Evolutionary conservation across 2,113 vertebrate species (phyloP).

Genomic region (Pedionomus torquatus): DNA sequence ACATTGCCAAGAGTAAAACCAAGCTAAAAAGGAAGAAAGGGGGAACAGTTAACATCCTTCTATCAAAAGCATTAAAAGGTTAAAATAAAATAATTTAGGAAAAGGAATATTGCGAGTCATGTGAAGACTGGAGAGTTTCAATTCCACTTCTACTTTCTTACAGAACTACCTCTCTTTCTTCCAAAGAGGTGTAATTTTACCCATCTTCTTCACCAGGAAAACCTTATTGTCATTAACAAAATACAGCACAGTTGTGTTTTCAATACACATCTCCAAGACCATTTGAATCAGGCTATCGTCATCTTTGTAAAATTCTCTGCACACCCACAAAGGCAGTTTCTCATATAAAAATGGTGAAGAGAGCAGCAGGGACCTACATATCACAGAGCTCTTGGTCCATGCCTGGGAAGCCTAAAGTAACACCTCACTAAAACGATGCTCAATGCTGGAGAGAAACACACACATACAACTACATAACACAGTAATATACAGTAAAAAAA

Average conservation of each 20-base stretch:
- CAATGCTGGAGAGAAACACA: background rate
- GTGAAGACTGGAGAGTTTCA: background rate
- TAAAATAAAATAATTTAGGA: background rate
- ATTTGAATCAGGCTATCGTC: background rate
- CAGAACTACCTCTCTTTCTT: background rate
- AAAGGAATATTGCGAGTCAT: background rate
- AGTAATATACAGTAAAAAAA: background rate
- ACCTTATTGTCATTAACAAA: background rate
- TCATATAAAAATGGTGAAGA: background rate
- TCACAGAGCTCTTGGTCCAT: background rate
- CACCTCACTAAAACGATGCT: background rate
- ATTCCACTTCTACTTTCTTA: background rate
- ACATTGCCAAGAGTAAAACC: constrained; percentile 95
- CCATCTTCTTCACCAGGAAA: background rate
- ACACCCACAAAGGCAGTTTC: background rate
- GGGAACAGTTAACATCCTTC: background rate
- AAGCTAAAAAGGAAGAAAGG: constrained; percentile 77
- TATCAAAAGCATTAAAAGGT: background rate
- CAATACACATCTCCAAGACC: background rate
- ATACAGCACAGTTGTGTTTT: background rate
- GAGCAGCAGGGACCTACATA: background rate
- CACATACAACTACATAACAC: background rate
- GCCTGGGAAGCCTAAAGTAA: background rate
- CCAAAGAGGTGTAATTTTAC: background rate
- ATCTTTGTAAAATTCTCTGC: background rate